Conservation (phyloP, 2,888 invertebrate species). For the Tenthredo livida region DNA sequence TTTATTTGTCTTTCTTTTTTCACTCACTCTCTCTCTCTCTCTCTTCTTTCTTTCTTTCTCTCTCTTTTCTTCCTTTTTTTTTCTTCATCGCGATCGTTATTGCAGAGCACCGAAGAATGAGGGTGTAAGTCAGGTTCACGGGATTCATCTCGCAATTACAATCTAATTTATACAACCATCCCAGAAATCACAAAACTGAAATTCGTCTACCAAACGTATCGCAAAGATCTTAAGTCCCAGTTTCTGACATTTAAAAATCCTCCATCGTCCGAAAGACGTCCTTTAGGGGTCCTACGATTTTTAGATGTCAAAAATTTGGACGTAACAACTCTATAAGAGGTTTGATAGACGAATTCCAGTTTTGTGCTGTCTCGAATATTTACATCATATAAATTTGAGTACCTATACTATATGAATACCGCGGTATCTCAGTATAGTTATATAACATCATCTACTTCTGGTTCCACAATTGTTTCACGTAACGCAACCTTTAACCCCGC, state of each 20-base stretch:
- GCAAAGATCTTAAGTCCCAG: too few relatives aligned
- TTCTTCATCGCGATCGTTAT: slow-evolving; percentile 18
- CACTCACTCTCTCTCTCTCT: not conserved
- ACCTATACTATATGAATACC: not conserved
- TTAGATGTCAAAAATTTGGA: too few relatives aligned
- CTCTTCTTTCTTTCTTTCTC: not conserved
- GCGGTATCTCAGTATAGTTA: not conserved
- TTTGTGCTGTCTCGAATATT: not conserved
- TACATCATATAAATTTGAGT: not conserved
- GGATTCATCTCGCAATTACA: not conserved
- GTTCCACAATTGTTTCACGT: slow-evolving; percentile 6
- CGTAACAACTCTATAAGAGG: too few relatives aligned
- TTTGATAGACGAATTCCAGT: too few relatives aligned
- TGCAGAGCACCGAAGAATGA: not conserved
- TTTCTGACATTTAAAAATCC: too few relatives aligned
- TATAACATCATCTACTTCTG: not conserved
- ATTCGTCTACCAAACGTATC: too few relatives aligned
- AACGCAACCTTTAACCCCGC: slow-evolving; percentile 13
- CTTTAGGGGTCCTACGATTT: too few relatives aligned
- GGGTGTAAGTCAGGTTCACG: slow-evolving; percentile 13
- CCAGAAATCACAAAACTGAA: too few relatives aligned
- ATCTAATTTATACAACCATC: too few relatives aligned
- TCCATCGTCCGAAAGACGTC: too few relatives aligned
- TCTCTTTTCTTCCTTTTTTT: too few relatives aligned
- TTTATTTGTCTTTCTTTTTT: not conserved